Evolutionary conservation across 2,888 invertebrate species (phyloP).

Genomic region (Synergus gifuensis): DNA sequence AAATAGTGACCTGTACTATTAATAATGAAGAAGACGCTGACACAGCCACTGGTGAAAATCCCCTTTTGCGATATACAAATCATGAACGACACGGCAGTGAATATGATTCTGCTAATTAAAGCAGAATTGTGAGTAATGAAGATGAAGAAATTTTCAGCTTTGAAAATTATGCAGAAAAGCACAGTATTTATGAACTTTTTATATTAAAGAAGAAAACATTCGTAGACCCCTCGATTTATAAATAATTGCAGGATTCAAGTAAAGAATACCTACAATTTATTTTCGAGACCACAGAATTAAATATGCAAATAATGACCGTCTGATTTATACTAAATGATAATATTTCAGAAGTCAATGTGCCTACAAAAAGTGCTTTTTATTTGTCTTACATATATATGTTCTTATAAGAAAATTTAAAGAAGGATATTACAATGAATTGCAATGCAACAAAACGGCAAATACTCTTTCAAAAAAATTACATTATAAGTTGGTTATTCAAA

Average conservation of each 20-base stretch:
- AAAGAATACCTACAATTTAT: constrained; percentile 1
- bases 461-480: not conserved
- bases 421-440: not conserved
- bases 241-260: not conserved
- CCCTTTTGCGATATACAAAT: constrained; percentile 73
- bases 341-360: constrained; percentile 26
- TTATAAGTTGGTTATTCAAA: not conserved
- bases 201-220: constrained; percentile 13
- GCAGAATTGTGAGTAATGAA: constrained; percentile 43
- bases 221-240: constrained; percentile 4
- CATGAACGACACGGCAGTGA: constrained; percentile 71
- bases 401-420: not conserved
- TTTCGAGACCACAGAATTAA: constrained; percentile 8
- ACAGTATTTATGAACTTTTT: constrained; percentile 39
- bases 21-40: constrained; percentile 70
- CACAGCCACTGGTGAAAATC: constrained; percentile 67
- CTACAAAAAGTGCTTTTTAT: constrained; percentile 35
- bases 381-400: not conserved
- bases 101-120: constrained; percentile 60
- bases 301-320: not conserved
- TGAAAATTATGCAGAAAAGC: constrained; percentile 9
- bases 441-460: constrained; percentile 3
- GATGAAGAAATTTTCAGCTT: not conserved
- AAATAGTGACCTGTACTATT: constrained; percentile 65
- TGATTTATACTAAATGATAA: constrained; percentile 9